A percentile compares a stretch with the other conserved stretches of the same genome.
These are phyloP conservation scores for Andrena minutula DNA, from an alignment of 2,888 invertebrate genomes.

Conservation along the genomic window DNA sequence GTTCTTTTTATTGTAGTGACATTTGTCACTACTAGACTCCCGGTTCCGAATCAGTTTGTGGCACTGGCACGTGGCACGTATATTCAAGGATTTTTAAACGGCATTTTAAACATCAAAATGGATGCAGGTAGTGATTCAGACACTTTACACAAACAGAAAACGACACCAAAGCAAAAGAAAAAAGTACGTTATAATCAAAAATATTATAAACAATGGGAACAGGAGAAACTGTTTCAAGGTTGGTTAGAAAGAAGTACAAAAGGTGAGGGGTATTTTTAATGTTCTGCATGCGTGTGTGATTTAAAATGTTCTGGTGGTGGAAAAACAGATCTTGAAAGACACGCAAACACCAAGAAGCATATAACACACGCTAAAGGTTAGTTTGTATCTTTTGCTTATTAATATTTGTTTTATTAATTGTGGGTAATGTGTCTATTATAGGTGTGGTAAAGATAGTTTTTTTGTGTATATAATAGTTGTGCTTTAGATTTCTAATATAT, in stretches of 20 bases:
- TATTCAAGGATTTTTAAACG: too few species aligned
- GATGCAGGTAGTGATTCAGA: conserved; percentile 1
- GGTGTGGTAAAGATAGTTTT: background rate
- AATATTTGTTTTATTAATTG: background rate
- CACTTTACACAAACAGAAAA: background rate
- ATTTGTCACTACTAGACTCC: too few species aligned
- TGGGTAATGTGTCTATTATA: background rate
- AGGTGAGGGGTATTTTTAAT: background rate
- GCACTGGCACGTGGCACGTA: too few species aligned
- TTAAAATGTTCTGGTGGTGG: background rate
- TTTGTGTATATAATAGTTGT: background rate
- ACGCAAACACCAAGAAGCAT: background rate
- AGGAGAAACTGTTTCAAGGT: conserved; percentile 1
- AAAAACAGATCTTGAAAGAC: background rate
- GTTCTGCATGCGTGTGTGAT: background rate
- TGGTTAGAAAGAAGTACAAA: background rate
- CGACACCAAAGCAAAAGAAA: too few species aligned
- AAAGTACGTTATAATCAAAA: background rate
- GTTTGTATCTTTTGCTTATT: background rate
- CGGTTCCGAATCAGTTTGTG: too few species aligned
- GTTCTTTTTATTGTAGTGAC: too few species aligned
- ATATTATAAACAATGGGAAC: background rate
- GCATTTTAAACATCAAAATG: background rate
- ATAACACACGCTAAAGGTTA: background rate
- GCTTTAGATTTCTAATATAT: background rate